These are phyloP conservation scores for Athetis lepigone DNA, from an alignment of 2,888 invertebrate species.

Conservation along the genomic window DNA sequence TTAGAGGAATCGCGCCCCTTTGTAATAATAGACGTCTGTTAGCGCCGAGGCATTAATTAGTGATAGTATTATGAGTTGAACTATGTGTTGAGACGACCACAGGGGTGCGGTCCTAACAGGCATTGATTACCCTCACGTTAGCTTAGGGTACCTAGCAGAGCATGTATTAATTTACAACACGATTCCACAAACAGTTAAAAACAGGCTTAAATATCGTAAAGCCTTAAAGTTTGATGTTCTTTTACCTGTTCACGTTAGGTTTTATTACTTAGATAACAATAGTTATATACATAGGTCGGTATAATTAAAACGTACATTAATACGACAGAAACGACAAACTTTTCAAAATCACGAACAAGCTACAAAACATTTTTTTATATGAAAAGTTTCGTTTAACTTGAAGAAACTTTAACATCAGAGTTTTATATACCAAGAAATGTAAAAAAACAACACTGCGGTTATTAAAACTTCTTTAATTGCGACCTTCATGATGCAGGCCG, in stretches of 20 bases:
- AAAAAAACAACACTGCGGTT: slow-evolving; percentile 15
- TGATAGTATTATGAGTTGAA: slow-evolving; percentile 21
- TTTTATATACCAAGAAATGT: slow-evolving; percentile 11
- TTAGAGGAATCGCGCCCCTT: slow-evolving; percentile 28
- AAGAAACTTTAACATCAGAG: neutral
- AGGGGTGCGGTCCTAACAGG: slow-evolving; percentile 10
- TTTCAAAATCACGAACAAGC: slow-evolving; percentile 5
- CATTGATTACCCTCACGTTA: slow-evolving; percentile 35
- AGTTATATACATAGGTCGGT: neutral
- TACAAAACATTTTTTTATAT: slow-evolving; percentile 17
- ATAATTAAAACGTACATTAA: neutral
- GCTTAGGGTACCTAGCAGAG: slow-evolving; percentile 8
- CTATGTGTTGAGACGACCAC: slow-evolving; percentile 19
- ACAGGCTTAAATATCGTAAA: too few species aligned
- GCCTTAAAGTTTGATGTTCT: too few species aligned
- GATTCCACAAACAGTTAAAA: too few species aligned
- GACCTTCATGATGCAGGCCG: slow-evolving; percentile 5
- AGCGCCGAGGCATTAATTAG: slow-evolving; percentile 44
- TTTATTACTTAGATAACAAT: neutral
- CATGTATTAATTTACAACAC: neutral
- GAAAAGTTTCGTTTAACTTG: slow-evolving; percentile 13
- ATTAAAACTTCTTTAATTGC: slow-evolving; percentile 46
- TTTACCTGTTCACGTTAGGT: too few species aligned
- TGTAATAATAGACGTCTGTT: slow-evolving; percentile 34
- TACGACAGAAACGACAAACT: neutral